phyloP scores from a whole-genome alignment of 2,113 vertebrate species.

The Pelodiscus sinensis region DNA sequence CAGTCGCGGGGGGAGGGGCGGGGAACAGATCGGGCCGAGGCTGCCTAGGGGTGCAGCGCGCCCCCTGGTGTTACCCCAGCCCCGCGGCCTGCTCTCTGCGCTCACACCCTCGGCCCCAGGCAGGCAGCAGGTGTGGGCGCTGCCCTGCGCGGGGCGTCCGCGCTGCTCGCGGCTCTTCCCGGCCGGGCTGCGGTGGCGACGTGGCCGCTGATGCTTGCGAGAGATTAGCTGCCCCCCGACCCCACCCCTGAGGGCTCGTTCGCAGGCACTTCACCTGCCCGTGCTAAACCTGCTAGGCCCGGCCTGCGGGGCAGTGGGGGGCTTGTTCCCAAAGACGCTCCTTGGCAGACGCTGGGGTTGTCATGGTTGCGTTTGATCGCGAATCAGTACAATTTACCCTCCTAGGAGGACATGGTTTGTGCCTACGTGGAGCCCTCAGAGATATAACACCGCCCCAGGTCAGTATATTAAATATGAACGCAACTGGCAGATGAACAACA shows the following conservation, averaged over 20 bases:
- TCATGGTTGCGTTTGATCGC: neutral
- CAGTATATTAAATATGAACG: neutral
- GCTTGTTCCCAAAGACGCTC: neutral
- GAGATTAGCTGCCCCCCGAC: accelerated
- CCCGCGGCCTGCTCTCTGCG: neutral
- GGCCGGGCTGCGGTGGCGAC: neutral
- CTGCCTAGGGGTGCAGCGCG: too few relatives aligned
- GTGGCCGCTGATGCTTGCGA: neutral
- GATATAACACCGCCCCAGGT: neutral
- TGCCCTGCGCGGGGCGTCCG: accelerated
- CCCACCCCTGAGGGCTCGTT: neutral
- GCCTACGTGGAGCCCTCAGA: neutral
- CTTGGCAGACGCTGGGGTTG: neutral
- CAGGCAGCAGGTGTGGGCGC: accelerated
- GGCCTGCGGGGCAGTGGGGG: neutral
- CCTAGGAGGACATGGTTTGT: neutral
- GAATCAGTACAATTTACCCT: neutral
- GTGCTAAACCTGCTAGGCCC: neutral
- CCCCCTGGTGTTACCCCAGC: neutral
- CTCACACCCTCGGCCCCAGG: accelerated
- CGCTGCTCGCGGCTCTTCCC: too few relatives aligned
- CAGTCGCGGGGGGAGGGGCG: neutral
- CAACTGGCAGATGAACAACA: neutral
- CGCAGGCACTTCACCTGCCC: neutral
- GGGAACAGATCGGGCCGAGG: too few relatives aligned